A percentile compares a stretch with the other conserved stretches of the same genome.
These are phyloP conservation scores for Chloebia gouldiae DNA, from an alignment of 2,113 vertebrate genomes.

Conservation along the genomic window DNA sequence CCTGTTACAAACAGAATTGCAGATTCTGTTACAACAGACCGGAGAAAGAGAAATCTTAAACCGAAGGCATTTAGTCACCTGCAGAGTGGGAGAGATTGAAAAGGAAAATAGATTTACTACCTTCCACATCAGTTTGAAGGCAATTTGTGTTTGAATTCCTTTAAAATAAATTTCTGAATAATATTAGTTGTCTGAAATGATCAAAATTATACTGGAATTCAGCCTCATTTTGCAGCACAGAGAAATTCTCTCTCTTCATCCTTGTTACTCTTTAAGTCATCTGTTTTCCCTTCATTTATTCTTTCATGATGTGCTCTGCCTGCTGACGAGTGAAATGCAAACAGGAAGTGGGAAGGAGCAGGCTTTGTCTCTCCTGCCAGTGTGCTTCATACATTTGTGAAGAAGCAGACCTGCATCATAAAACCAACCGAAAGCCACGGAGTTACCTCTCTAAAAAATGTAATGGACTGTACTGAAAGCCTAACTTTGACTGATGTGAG, in stretches of 20 bases:
- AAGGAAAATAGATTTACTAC: constrained; percentile 33
- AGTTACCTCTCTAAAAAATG: constrained; percentile 73
- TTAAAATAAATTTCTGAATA: constrained; percentile 23
- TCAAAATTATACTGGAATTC: not conserved
- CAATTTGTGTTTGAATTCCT: constrained; percentile 36
- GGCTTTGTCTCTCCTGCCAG: not conserved
- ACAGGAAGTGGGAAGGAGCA: not conserved
- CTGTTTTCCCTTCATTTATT: constrained; percentile 16
- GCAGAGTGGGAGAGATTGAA: not conserved
- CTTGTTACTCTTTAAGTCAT: not conserved
- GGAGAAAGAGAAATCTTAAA: constrained; percentile 17
- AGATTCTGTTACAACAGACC: not conserved
- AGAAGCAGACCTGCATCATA: constrained; percentile 53
- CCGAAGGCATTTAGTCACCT: not conserved
- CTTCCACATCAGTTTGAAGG: not conserved
- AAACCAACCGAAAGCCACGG: constrained; percentile 58
- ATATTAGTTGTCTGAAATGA: not conserved
- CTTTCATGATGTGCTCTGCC: not conserved
- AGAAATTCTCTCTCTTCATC: not conserved
- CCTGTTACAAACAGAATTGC: constrained; percentile 9
- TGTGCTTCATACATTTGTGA: constrained; percentile 46
- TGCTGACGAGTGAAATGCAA: not conserved
- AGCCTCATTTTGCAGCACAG: not conserved
- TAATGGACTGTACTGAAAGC: constrained; percentile 74
- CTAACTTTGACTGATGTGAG: constrained; percentile 81